A percentile compares a stretch with the other conserved stretches of the same genome.
Evolutionary conservation across 1,140 invertebrate genomes (phyloP).

Genomic region (Cataglyphis hispanica): DNA sequence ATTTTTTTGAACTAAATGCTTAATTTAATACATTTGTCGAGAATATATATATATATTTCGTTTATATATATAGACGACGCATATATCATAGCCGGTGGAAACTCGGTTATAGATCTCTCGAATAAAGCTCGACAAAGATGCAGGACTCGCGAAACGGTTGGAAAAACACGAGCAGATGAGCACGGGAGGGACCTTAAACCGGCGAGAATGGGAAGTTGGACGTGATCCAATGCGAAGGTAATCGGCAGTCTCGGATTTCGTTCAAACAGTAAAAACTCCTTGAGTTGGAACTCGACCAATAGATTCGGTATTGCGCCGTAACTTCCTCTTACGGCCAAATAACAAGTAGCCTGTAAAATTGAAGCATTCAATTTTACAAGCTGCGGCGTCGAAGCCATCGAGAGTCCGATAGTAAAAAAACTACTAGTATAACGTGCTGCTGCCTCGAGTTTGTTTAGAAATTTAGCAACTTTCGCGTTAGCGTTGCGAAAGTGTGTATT

Average conservation of each 20-base stretch:
- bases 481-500: no score
- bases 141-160: conserved; percentile 54
- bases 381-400: not conserved
- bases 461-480: conserved; percentile 29
- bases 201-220: conserved; percentile 78
- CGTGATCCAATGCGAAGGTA: conserved; percentile 77
- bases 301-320: conserved; percentile 66
- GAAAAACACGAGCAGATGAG: conserved; percentile 71
- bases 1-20: not conserved
- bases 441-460: conserved; percentile 20
- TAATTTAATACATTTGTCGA: not conserved
- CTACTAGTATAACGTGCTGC: not conserved
- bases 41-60: conserved; percentile 23
- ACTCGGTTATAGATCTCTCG: conserved; percentile 61
- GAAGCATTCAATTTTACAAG: conserved; percentile 57
- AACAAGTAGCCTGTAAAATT: conserved; percentile 76
- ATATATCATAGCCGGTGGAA: conserved; percentile 46
- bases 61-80: not conserved
- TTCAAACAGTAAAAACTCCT: conserved; percentile 74
- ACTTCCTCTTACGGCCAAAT: conserved; percentile 61
- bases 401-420: not conserved
- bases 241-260: conserved; percentile 76
- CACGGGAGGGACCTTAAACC: conserved; percentile 71
- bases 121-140: conserved; percentile 46
- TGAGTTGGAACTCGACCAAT: conserved; percentile 78